phyloP scores from a whole-genome alignment of 2,113 vertebrate species.

The Gnathonemus echidnorhynchus region DNA sequence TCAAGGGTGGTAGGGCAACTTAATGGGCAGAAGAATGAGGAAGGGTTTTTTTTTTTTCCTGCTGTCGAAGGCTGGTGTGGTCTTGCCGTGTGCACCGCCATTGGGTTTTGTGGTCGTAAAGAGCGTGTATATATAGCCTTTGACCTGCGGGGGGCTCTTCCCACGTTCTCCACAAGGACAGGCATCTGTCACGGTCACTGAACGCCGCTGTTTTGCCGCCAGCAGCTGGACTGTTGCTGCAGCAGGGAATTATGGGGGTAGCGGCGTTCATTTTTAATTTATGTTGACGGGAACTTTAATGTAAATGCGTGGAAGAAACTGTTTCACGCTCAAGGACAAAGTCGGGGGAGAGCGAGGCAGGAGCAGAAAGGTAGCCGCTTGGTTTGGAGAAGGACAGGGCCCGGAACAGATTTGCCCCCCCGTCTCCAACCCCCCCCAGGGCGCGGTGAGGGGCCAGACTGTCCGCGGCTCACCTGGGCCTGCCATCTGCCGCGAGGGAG shows the following conservation, averaged over 20 bases:
- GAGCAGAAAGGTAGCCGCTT: not conserved
- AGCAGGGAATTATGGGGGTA: not conserved
- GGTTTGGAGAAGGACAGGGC: not conserved
- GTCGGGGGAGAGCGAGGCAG: not conserved
- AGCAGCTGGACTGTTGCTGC: slow-evolving; percentile 11
- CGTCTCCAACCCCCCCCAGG: not conserved
- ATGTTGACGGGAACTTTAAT: not conserved
- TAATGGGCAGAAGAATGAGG: not conserved
- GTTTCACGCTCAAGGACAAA: slow-evolving; percentile 13
- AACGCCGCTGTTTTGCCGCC: not conserved
- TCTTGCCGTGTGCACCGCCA: not conserved
- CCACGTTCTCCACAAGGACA: not conserved
- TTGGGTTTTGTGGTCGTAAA: not conserved
- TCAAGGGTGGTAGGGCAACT: not conserved
- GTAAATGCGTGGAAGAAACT: not conserved
- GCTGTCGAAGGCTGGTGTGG: not conserved
- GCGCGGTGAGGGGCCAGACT: slow-evolving; percentile 8
- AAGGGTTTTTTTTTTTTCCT: not conserved
- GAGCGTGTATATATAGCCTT: not conserved
- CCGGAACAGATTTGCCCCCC: slow-evolving; percentile 21
- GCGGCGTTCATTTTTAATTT: not conserved
- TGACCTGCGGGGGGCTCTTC: not conserved
- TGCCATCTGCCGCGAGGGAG: slow-evolving; percentile 28
- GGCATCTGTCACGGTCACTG: not conserved
- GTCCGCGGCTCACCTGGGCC: slow-evolving; percentile 23